These are phyloP conservation scores for Hypomecis atomaria DNA, from an alignment of 2,888 invertebrate species.

Conservation along the genomic window DNA sequence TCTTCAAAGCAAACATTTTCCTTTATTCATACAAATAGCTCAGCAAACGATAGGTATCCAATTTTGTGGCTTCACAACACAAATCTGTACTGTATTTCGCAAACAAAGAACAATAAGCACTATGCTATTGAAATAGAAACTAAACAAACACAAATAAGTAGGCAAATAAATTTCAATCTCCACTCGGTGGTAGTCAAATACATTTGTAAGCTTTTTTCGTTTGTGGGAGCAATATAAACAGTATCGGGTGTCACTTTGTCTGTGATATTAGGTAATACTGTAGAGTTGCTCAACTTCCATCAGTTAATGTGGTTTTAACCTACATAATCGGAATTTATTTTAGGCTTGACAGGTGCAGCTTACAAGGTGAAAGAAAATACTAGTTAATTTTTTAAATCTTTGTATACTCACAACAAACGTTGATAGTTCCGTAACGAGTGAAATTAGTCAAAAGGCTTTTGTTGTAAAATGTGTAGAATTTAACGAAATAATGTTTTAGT, in stretches of 20 bases:
- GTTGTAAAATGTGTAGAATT: too few relatives aligned
- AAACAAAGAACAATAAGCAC: constrained; percentile 29
- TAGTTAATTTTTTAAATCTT: too few relatives aligned
- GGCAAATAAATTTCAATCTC: constrained; percentile 29
- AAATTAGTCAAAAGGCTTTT: too few relatives aligned
- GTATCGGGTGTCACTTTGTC: background rate
- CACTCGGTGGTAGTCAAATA: constrained; percentile 25
- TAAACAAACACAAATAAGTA: constrained; percentile 31
- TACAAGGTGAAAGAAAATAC: too few relatives aligned
- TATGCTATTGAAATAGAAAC: constrained; percentile 29
- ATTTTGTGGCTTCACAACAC: constrained; percentile 19
- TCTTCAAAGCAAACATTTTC: constrained; percentile 13
- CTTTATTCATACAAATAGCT: constrained; percentile 10
- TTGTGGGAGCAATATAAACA: constrained; percentile 3
- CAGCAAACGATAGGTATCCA: background rate
- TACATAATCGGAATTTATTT: too few relatives aligned
- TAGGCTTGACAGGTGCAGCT: too few relatives aligned
- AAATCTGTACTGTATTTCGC: constrained; percentile 20
- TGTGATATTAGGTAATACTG: too few relatives aligned
- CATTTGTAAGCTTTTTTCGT: constrained; percentile 22
- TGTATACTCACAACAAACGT: too few relatives aligned
- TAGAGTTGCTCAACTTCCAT: too few relatives aligned
- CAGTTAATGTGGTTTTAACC: too few relatives aligned
- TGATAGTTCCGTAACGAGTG: too few relatives aligned
- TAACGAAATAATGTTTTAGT: too few relatives aligned